Conservation (phyloP, 1,140 invertebrate genomes). For the Zaprionus taronus region DNA sequence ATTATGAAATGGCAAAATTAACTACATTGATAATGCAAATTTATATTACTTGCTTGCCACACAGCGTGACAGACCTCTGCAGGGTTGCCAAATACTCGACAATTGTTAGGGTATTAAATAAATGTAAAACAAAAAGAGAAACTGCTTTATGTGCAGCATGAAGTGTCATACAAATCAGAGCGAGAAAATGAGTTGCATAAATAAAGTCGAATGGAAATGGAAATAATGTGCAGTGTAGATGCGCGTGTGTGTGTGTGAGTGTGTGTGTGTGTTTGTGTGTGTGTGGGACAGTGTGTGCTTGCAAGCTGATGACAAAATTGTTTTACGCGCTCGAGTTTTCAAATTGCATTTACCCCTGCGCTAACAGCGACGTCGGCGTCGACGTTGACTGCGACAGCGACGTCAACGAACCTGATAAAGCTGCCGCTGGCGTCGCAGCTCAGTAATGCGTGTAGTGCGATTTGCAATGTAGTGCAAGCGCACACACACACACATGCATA, state of each 20-base stretch:
- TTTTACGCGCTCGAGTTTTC: conserved; percentile 41
- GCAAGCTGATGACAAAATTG: conserved; percentile 73
- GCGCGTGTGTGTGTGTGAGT: conserved; percentile 1
- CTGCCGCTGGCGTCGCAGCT: neutral
- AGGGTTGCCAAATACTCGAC: neutral
- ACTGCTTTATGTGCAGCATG: conserved; percentile 35
- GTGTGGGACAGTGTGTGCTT: conserved; percentile 14
- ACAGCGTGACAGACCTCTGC: neutral
- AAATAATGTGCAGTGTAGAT: conserved; percentile 43
- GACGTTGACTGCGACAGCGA: neutral
- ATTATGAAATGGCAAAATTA: neutral
- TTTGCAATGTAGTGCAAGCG: conserved; percentile 7
- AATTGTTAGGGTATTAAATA: neutral
- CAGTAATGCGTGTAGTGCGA: conserved; percentile 6
- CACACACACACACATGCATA: neutral
- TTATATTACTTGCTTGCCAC: neutral
- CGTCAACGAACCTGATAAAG: conserved; percentile 30
- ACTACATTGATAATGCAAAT: neutral
- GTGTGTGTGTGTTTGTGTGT: conserved; percentile 8
- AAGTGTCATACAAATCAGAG: conserved; percentile 63
- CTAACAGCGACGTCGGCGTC: conserved; percentile 6
- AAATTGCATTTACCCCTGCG: conserved; percentile 39
- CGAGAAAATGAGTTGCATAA: conserved; percentile 66
- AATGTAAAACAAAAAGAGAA: conserved; percentile 51
- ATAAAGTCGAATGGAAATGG: conserved; percentile 55